These are phyloP conservation scores for Rhinophrynus dorsalis DNA, from an alignment of 2,797 vertebrate species.

Conservation along the genomic window DNA sequence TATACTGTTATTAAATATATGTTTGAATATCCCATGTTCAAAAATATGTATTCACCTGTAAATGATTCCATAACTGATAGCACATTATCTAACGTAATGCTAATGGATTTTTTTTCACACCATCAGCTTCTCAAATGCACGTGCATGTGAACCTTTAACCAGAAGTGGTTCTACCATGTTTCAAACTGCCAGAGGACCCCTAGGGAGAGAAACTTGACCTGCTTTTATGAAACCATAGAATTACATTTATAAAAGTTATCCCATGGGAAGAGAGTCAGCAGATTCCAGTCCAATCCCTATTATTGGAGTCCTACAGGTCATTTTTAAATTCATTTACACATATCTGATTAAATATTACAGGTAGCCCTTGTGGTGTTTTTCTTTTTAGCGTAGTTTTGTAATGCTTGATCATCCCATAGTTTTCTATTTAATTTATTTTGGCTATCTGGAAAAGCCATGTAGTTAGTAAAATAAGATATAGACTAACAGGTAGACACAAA, in stretches of 20 bases:
- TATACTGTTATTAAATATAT: too few relatives aligned
- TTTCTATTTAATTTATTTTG: too few relatives aligned
- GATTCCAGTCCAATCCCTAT: constrained; percentile 72
- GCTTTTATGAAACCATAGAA: constrained; percentile 79
- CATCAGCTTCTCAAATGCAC: constrained; percentile 54
- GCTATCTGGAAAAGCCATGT: too few relatives aligned
- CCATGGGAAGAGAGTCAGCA: constrained; percentile 68
- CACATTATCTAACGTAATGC: constrained; percentile 33
- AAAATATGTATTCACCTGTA: too few relatives aligned
- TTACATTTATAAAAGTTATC: constrained; percentile 76
- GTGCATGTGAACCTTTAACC: constrained; percentile 68
- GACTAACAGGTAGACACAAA: too few relatives aligned
- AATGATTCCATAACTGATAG: too few relatives aligned
- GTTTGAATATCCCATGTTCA: too few relatives aligned
- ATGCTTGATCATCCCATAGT: too few relatives aligned
- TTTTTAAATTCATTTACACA: constrained; percentile 62
- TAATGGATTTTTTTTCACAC: constrained; percentile 41
- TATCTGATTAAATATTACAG: constrained; percentile 61
- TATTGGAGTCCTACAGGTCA: constrained; percentile 66
- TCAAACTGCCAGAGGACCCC: constrained; percentile 69
- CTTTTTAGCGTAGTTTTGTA: too few relatives aligned
- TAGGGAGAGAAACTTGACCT: constrained; percentile 75
- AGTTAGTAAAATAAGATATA: too few relatives aligned
- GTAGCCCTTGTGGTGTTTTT: constrained; percentile 5
- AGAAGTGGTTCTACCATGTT: constrained; percentile 65